phyloP scores from a whole-genome alignment of 2,888 invertebrate species.

The Lymantria dispar region DNA sequence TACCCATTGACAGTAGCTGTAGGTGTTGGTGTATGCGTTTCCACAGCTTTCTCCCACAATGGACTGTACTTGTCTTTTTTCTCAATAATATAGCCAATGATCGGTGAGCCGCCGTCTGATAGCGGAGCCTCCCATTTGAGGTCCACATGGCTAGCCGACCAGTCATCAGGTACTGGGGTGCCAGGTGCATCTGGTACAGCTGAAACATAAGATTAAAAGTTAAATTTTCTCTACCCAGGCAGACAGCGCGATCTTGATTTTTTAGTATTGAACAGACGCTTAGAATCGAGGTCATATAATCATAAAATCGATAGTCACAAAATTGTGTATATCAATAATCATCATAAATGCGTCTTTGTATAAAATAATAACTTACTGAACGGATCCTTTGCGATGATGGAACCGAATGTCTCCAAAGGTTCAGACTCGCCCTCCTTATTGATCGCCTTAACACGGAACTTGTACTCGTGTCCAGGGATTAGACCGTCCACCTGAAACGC shows the following conservation, averaged over 20 bases:
- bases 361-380: constrained; percentile 86
- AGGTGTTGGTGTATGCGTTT: constrained; percentile 88
- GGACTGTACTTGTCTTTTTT: constrained; percentile 96
- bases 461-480: constrained; percentile 96
- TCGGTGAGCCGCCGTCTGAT: constrained; percentile 96
- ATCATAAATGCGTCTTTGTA: no score
- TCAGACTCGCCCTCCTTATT: constrained; percentile 98
- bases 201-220: constrained; percentile 45
- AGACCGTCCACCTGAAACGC: constrained; percentile 88
- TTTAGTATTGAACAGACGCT: no score
- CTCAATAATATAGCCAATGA: constrained; percentile 95
- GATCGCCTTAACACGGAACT: constrained; percentile 96
- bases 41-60: constrained; percentile 95
- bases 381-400: constrained; percentile 96
- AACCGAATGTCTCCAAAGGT: constrained; percentile 95
- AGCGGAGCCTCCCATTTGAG: constrained; percentile 95
- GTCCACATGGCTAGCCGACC: constrained; percentile 96
- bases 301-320: no score
- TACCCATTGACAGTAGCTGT: constrained; percentile 92
- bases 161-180: constrained; percentile 94
- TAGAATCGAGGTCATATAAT: no score
- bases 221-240: no score
- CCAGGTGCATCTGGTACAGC: constrained; percentile 94
- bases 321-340: no score
- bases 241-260: no score